phyloP scores from a whole-genome alignment of 2,797 vertebrate genomes.

The Danio aesculapii region DNA sequence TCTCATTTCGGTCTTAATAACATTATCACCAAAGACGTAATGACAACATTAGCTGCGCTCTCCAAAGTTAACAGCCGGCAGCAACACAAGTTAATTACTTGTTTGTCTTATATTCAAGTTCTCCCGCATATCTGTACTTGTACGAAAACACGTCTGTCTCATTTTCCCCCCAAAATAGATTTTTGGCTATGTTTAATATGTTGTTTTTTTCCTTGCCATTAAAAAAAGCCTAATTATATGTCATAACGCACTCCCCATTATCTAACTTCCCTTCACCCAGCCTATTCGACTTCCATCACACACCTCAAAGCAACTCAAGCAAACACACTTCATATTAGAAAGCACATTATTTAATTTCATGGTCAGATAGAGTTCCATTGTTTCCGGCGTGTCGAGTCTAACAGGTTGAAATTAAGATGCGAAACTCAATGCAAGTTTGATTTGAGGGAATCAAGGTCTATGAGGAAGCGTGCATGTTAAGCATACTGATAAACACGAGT shows the following conservation, averaged over 20 bases:
- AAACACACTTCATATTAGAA: conserved; percentile 39
- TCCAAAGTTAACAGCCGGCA: conserved; percentile 39
- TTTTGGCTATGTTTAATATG: not conserved
- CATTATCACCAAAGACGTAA: conserved; percentile 42
- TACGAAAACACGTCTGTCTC: not conserved
- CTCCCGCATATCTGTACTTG: not conserved
- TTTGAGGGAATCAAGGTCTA: conserved; percentile 8
- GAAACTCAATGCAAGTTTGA: conserved; percentile 55
- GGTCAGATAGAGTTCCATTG: conserved; percentile 59
- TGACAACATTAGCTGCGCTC: conserved; percentile 45
- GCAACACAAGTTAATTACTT: conserved; percentile 38
- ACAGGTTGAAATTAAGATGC: conserved; percentile 59
- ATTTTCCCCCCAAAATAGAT: not conserved
- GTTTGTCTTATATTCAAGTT: conserved; percentile 16
- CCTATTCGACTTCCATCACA: conserved; percentile 20
- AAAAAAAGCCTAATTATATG: conserved; percentile 2
- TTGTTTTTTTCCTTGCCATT: not conserved
- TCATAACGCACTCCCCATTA: not conserved
- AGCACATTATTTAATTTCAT: conserved; percentile 68
- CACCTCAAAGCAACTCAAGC: conserved; percentile 23
- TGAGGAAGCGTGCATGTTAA: not conserved
- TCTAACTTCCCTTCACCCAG: conserved; percentile 2
- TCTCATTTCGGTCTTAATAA: conserved; percentile 32
- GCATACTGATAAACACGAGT: not conserved
- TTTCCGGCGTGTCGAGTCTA: conserved; percentile 59